These are phyloP conservation scores for Drosophila bocki DNA, from an alignment of 1,140 invertebrate genomes.

Conservation along the genomic window DNA sequence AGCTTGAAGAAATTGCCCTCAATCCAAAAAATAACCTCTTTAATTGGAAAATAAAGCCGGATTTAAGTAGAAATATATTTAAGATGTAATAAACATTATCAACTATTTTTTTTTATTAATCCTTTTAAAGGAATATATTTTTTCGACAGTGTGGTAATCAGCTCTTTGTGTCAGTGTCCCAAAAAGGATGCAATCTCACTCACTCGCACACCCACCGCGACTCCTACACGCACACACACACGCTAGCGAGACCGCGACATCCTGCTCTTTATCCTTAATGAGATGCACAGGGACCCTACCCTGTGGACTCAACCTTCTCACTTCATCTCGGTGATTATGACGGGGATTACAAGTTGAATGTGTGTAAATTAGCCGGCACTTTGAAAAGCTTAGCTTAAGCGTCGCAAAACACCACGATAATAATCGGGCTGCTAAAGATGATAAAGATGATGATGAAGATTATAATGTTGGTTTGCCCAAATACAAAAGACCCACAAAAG, in stretches of 20 bases:
- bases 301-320: slow-evolving; percentile 26
- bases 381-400: slow-evolving; percentile 46
- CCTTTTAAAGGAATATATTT: not conserved
- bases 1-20: too few relatives aligned
- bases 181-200: slow-evolving; percentile 44
- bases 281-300: slow-evolving; percentile 34
- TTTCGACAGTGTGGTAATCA: slow-evolving; percentile 33
- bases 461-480: slow-evolving; percentile 13
- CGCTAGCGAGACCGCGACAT: slow-evolving; percentile 25
- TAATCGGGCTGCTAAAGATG: slow-evolving; percentile 14
- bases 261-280: slow-evolving; percentile 47
- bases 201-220: not conserved
- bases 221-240: not conserved
- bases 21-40: not conserved
- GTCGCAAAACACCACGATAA: slow-evolving; percentile 28
- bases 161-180: slow-evolving; percentile 41
- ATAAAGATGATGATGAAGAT: slow-evolving; percentile 11
- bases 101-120: not conserved
- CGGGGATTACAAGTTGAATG: slow-evolving; percentile 53
- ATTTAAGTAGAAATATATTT: not conserved
- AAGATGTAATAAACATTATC: too few relatives aligned
- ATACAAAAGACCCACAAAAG: slow-evolving; percentile 35
- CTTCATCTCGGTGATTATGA: slow-evolving; percentile 42
- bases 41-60: not conserved
- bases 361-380: slow-evolving; percentile 52